phyloP scores from a whole-genome alignment of 30 jellyfish, hydroid and myxozoan species.

The Aurelia sp. region DNA sequence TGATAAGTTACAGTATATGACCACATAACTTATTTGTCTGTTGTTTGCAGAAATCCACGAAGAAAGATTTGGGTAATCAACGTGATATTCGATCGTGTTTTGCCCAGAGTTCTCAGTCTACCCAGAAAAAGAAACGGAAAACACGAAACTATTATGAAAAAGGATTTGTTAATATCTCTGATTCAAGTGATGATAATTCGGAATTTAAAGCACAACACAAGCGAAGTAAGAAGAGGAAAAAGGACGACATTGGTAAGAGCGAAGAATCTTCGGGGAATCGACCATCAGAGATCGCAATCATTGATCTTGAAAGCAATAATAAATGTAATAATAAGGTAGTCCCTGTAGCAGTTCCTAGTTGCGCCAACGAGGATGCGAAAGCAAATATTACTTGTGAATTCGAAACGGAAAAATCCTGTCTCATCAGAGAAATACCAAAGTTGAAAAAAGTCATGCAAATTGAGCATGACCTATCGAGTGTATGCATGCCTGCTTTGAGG shows the following conservation, averaged over 20 bases:
- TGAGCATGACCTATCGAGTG: too few species aligned
- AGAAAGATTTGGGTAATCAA: conserved; percentile 10
- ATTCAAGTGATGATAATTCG: conserved; percentile 22
- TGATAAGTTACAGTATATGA: too few species aligned
- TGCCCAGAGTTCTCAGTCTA: conserved; percentile 22
- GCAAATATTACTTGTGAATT: background rate
- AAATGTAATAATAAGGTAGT: too few species aligned
- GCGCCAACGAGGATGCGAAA: background rate
- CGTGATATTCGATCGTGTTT: conserved; percentile 55
- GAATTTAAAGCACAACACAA: conserved; percentile 41
- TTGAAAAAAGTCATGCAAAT: too few species aligned
- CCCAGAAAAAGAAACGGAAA: conserved; percentile 33
- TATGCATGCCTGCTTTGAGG: too few species aligned
- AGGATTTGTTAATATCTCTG: conserved; percentile 42
- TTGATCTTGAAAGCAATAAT: conserved; percentile 4
- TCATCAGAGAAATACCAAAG: too few species aligned
- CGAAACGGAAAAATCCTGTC: background rate
- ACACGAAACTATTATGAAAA: conserved; percentile 35
- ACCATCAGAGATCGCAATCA: background rate
- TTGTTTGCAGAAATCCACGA: background rate
- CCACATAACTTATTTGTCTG: background rate
- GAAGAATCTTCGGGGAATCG: background rate
- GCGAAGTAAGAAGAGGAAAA: conserved; percentile 35
- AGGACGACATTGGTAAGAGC: background rate
- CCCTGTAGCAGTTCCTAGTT: background rate